phyloP scores from a whole-genome alignment of 2,797 vertebrate genomes.

The Danio jaintianensis region DNA sequence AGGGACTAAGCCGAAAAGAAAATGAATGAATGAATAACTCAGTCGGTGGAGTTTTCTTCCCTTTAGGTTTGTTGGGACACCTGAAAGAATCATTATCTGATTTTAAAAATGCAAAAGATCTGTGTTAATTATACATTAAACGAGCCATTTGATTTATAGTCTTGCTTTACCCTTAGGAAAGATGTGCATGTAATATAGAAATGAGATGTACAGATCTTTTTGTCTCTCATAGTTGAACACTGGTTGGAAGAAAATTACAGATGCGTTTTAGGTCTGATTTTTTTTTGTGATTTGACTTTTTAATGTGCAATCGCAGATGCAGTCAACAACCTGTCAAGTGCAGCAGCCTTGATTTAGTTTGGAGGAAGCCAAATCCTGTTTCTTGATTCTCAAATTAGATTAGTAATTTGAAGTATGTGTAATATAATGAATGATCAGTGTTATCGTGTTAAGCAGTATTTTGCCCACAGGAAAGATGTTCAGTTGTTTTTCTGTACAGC shows the following conservation, averaged over 20 bases:
- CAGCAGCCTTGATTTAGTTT: not conserved
- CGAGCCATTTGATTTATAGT: constrained; percentile 2
- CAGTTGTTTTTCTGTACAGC: not conserved
- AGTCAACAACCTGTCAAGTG: not conserved
- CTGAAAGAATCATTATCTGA: not conserved
- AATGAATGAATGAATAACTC: no score
- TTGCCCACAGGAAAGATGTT: not conserved
- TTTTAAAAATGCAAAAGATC: not conserved
- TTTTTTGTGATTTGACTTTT: not conserved
- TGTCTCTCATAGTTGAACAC: not conserved
- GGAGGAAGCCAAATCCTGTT: not conserved
- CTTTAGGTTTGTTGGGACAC: not conserved
- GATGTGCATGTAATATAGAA: not conserved
- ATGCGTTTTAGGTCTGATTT: not conserved
- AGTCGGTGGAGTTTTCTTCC: not conserved
- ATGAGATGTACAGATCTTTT: not conserved
- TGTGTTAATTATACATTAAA: constrained; percentile 15
- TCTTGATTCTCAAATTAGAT: no score
- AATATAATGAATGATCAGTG: not conserved
- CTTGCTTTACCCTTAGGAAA: constrained; percentile 6
- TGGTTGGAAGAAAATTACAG: not conserved
- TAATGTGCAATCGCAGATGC: not conserved
- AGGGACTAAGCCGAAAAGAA: no score
- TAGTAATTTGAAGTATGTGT: not conserved
- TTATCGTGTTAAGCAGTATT: not conserved